phyloP scores from a whole-genome alignment of 1,140 invertebrate species.

The Paraescarpia echinospica region DNA sequence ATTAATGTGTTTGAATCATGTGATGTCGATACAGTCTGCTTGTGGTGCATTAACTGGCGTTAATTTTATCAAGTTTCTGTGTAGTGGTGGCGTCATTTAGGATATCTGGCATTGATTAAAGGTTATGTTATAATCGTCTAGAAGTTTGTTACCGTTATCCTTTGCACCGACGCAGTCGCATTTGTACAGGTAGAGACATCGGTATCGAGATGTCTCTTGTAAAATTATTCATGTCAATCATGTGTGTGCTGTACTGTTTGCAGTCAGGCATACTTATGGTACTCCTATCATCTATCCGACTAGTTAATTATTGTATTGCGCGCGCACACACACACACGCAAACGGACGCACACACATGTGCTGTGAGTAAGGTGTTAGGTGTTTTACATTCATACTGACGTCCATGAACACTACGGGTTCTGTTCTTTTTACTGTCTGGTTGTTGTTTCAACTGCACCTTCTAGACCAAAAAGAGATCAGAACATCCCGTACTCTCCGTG shows the following conservation, averaged over 20 bases:
- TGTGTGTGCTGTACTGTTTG: not conserved
- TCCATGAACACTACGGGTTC: no score
- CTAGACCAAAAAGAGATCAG: no score
- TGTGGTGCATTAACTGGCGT: not conserved
- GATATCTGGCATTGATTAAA: not conserved
- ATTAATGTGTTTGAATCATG: not conserved
- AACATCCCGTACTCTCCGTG: no score
- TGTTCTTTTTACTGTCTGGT: no score
- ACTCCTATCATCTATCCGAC: not conserved
- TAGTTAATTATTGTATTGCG: not conserved
- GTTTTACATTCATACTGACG: no score
- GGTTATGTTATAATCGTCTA: not conserved
- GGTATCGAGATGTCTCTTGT: not conserved
- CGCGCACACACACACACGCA: no score
- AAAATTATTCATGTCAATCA: not conserved
- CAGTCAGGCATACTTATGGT: no score
- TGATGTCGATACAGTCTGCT: not conserved
- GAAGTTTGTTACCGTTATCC: not conserved
- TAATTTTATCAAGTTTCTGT: no score
- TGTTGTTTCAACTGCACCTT: no score
- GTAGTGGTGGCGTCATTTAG: no score
- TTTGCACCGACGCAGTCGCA: not conserved
- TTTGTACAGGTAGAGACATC: not conserved
- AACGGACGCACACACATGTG: not conserved
- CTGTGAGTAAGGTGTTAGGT: no score